Conservation (phyloP, 2,797 vertebrate genomes). For the Alcedo quadribrachys region DNA sequence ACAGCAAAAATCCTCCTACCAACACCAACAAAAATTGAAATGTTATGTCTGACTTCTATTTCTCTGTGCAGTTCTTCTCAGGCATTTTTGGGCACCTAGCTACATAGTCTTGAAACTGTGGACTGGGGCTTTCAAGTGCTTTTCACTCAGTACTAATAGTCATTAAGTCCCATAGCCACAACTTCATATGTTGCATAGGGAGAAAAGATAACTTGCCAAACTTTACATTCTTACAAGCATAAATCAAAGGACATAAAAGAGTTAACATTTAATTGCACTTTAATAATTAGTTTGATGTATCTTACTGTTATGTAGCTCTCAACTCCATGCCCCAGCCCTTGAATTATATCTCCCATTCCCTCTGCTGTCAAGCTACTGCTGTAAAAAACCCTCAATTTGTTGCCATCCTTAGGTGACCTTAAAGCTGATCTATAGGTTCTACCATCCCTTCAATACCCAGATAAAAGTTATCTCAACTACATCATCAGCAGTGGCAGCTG, state of each 20-base stretch:
- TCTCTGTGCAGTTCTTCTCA: neutral
- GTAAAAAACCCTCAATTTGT: neutral
- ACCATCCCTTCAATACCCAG: neutral
- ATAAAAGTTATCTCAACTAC: neutral
- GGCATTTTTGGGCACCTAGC: neutral
- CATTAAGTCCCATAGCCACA: neutral
- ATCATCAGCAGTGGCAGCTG: neutral
- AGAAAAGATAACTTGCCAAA: neutral
- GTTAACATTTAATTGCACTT: neutral
- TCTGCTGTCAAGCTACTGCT: neutral
- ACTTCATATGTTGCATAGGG: fast-evolving
- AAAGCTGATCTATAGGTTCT: neutral
- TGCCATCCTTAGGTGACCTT: neutral
- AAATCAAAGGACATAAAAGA: neutral
- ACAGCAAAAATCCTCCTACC: neutral
- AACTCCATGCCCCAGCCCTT: neutral
- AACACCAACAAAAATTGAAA: neutral
- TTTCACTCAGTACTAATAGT: neutral
- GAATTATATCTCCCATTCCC: neutral
- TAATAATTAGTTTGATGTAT: neutral
- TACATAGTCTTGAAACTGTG: neutral
- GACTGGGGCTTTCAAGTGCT: neutral
- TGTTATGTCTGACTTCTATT: neutral
- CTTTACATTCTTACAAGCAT: neutral
- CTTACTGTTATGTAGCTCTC: neutral